Evolutionary conservation across 2,888 invertebrate genomes (phyloP).

Genomic region (Drosophila recens): DNA sequence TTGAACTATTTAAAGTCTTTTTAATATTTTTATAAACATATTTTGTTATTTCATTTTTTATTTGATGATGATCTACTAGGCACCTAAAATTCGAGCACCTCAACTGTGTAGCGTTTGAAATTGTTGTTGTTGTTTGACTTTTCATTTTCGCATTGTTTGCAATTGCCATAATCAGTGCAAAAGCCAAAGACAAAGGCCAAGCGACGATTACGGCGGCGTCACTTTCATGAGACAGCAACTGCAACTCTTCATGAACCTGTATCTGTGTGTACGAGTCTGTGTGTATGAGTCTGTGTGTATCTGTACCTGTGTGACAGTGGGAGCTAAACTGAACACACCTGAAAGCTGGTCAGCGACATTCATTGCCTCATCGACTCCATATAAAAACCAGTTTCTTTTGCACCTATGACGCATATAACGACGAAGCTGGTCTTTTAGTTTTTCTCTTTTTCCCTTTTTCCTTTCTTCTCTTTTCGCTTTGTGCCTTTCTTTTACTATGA

Average conservation of each 20-base stretch:
- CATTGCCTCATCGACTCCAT: conserved; percentile 68
- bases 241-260: conserved; percentile 13
- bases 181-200: conserved; percentile 76
- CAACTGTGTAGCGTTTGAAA: neutral
- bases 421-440: conserved; percentile 9
- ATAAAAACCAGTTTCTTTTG: conserved; percentile 59
- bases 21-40: too few relatives aligned
- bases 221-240: conserved; percentile 52
- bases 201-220: conserved; percentile 70
- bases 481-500: conserved; percentile 33
- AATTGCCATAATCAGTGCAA: conserved; percentile 82
- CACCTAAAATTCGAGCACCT: neutral
- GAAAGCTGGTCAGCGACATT: conserved; percentile 79
- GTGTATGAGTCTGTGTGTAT: conserved; percentile 1
- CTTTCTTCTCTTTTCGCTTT: neutral
- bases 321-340: conserved; percentile 50
- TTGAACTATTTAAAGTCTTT: too few relatives aligned
- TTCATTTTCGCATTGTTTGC: conserved; percentile 75
- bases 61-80: neutral
- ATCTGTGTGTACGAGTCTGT: neutral
- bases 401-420: conserved; percentile 73
- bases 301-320: conserved; percentile 18
- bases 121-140: conserved; percentile 42
- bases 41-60: too few relatives aligned
- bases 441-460: conserved; percentile 10